phyloP scores from a whole-genome alignment of 2,888 invertebrate species.

The Phengaris arion region DNA sequence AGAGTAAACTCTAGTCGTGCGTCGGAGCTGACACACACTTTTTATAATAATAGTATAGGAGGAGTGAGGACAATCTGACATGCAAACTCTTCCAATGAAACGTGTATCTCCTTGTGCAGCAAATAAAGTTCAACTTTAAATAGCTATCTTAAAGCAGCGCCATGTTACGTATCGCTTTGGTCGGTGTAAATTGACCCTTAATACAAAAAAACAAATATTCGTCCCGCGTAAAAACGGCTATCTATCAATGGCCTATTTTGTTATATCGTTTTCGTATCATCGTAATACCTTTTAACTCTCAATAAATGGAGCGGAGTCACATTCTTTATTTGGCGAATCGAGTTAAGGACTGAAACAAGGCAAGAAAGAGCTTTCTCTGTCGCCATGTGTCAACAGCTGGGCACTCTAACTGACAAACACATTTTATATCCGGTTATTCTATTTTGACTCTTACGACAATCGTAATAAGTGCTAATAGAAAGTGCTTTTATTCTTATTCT shows the following conservation, averaged over 20 bases:
- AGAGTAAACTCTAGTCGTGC: no score
- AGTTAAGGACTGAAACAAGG: constrained; percentile 65
- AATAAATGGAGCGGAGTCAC: constrained; percentile 53
- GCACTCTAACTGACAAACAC: constrained; percentile 49
- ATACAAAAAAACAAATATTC: background rate
- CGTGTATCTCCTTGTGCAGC: no score
- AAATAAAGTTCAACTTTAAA: no score
- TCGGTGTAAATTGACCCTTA: no score
- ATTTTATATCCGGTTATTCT: background rate
- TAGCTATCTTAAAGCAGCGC: no score
- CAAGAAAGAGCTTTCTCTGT: constrained; percentile 62
- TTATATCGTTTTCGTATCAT: constrained; percentile 9
- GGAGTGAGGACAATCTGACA: no score
- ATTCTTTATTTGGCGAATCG: constrained; percentile 64
- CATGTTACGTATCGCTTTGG: no score
- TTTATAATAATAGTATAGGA: no score
- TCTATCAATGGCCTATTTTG: background rate
- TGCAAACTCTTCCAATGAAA: no score
- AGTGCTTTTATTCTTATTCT: constrained; percentile 22
- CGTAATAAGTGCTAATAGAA: constrained; percentile 16
- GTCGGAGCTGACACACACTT: no score
- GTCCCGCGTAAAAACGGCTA: background rate
- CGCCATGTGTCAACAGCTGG: constrained; percentile 65
- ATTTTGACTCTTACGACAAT: constrained; percentile 28
- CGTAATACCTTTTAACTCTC: constrained; percentile 34